Percentiles rank a stretch among this genome's conserved stretches.
phyloP scores from a whole-genome alignment of 2,797 vertebrate species.

The Coendou prehensilis region DNA sequence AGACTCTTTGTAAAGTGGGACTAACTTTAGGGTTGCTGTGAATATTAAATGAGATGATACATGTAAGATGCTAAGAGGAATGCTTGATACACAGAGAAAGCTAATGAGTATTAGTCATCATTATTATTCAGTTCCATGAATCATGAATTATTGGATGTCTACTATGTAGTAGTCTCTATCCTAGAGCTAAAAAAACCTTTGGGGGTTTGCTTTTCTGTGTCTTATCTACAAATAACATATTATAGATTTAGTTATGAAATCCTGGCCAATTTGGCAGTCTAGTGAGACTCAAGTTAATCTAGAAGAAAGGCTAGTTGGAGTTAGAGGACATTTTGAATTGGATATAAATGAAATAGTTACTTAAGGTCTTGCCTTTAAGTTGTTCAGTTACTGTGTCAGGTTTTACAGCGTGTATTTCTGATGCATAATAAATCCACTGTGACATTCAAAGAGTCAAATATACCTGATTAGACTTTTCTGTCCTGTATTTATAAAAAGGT shows the following conservation, averaged over 20 bases:
- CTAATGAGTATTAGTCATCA: neutral
- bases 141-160: neutral
- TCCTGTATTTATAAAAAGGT: slow-evolving; percentile 79
- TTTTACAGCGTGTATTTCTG: slow-evolving; percentile 35
- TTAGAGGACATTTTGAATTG: slow-evolving; percentile 27
- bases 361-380: slow-evolving; percentile 36
- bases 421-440: slow-evolving; percentile 60
- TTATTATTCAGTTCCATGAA: neutral
- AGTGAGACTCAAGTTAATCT: slow-evolving; percentile 35
- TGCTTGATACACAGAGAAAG: neutral
- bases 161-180: neutral
- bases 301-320: neutral
- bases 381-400: neutral
- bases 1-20: neutral
- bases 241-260: neutral
- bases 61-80: neutral
- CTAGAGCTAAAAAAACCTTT: neutral
- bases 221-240: neutral
- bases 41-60: neutral
- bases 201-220: neutral
- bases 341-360: neutral
- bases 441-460: slow-evolving; percentile 73
- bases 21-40: neutral
- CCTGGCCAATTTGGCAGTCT: neutral
- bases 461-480: slow-evolving; percentile 65